Evolutionary conservation across 1,140 invertebrate species (phyloP).

Genomic region (Euwallacea fornicatus): DNA sequence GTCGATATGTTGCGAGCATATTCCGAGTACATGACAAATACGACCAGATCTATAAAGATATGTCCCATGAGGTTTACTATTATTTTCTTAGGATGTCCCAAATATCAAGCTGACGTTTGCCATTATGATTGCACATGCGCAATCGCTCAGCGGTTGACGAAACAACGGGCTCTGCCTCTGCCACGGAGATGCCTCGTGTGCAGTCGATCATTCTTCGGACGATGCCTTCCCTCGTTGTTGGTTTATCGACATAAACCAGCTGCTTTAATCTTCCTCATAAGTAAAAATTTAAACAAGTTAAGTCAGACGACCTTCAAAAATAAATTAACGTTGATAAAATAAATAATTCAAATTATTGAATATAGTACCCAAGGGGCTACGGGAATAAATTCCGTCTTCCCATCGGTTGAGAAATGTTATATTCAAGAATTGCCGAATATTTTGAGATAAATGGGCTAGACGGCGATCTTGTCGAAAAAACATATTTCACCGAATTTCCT

Average conservation of each 20-base stretch:
- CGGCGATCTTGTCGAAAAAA: slow-evolving; percentile 46
- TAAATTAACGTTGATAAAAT: background rate
- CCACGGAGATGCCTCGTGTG: background rate
- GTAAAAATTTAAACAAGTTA: slow-evolving; percentile 14
- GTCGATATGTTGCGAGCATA: no score
- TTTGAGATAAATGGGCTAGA: slow-evolving; percentile 38
- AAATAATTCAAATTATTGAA: background rate
- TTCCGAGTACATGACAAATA: no score
- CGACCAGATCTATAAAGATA: no score
- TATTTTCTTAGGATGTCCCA: slow-evolving; percentile 11
- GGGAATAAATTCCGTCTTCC: slow-evolving; percentile 23
- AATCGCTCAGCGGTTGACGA: no score
- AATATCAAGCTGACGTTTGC: slow-evolving; percentile 24
- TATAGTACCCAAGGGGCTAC: slow-evolving; percentile 5
- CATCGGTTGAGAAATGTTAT: slow-evolving; percentile 1
- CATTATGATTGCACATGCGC: slow-evolving; percentile 14
- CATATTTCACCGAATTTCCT: slow-evolving; percentile 40
- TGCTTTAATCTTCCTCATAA: slow-evolving; percentile 2
- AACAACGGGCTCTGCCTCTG: slow-evolving; percentile 14
- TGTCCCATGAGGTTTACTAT: no score
- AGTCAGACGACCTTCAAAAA: background rate
- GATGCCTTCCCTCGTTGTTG: slow-evolving; percentile 13
- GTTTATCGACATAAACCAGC: background rate
- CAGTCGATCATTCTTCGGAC: slow-evolving; percentile 1
- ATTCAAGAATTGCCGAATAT: slow-evolving; percentile 18